phyloP scores from a whole-genome alignment of 2,797 vertebrate species.

The Numenius phaeopus region DNA sequence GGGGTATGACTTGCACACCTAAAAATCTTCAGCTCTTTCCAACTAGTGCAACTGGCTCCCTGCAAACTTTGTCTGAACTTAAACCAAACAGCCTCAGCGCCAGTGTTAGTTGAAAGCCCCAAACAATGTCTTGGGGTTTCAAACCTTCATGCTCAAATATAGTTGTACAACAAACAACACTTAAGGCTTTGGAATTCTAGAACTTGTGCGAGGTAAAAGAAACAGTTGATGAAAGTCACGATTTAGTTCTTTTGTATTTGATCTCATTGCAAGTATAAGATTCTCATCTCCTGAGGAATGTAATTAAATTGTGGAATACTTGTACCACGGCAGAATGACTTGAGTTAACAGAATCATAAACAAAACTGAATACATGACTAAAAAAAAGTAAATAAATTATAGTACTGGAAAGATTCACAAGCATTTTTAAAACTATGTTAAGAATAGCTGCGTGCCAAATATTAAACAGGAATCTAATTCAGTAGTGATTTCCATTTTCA shows the following conservation, averaged over 20 bases:
- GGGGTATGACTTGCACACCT: background rate
- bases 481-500: background rate
- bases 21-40: background rate
- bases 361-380: background rate
- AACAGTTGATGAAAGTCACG: background rate
- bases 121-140: background rate
- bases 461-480: background rate
- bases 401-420: background rate
- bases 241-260: background rate
- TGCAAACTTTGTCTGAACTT: background rate
- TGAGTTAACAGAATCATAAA: background rate
- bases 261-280: background rate
- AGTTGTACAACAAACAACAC: background rate
- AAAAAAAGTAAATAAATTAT: background rate
- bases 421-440: background rate
- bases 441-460: background rate
- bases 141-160: background rate
- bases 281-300: constrained; percentile 26
- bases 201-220: background rate
- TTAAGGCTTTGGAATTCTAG: background rate
- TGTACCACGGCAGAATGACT: background rate
- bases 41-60: background rate
- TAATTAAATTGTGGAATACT: constrained; percentile 14
- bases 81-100: background rate
- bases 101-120: background rate